phyloP scores from a whole-genome alignment of 2,888 invertebrate species.

The Harmothoe impar region DNA sequence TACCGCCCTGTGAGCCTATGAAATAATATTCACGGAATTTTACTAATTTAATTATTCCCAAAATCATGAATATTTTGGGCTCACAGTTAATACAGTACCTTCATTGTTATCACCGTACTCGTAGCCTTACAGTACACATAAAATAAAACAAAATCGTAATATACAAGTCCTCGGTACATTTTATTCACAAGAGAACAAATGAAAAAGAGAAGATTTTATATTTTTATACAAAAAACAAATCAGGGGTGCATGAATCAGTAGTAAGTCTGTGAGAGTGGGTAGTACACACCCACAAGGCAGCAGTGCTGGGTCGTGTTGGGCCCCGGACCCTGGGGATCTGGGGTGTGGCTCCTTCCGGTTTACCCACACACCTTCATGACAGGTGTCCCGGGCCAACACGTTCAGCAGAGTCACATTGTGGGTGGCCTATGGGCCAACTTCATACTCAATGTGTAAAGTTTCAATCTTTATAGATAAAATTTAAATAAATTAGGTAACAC shows the following conservation, averaged over 20 bases:
- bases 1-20: too few relatives aligned
- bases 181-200: neutral
- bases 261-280: neutral
- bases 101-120: too few relatives aligned
- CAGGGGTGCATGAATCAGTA: constrained; percentile 37
- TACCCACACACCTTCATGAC: constrained; percentile 36
- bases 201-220: neutral
- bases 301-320: neutral
- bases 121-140: too few relatives aligned
- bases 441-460: neutral
- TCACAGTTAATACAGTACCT: too few relatives aligned
- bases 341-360: constrained; percentile 30
- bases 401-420: neutral
- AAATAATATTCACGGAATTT: too few relatives aligned
- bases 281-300: neutral
- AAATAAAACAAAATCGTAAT: neutral
- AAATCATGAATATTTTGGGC: too few relatives aligned
- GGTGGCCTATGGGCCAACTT: neutral
- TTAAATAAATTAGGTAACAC: neutral
- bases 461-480: neutral
- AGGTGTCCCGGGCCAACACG: neutral
- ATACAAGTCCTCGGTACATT: neutral
- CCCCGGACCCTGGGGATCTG: neutral
- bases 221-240: neutral
- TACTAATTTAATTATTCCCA: too few relatives aligned